These are phyloP conservation scores for Amphibalanus amphitrite DNA, from an alignment of 1,140 invertebrate species.

Conservation along the genomic window DNA sequence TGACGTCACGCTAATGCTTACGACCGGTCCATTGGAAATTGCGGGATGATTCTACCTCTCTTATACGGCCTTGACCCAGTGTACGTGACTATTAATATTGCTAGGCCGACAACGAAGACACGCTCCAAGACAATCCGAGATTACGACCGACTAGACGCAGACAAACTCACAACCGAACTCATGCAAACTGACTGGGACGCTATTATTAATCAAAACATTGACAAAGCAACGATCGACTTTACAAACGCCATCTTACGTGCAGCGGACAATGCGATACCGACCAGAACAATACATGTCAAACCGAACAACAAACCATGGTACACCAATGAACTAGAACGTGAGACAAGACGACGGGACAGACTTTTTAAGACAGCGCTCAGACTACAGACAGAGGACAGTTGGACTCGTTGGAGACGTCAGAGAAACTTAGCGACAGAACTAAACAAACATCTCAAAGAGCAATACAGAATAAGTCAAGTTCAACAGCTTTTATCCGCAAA, in stretches of 20 bases:
- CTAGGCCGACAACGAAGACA: background rate
- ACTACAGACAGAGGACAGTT: background rate
- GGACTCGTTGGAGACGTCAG: background rate
- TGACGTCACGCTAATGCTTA: no score
- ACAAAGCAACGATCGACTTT: background rate
- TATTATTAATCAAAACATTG: background rate
- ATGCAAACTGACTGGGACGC: background rate
- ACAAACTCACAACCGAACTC: background rate
- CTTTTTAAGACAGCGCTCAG: background rate
- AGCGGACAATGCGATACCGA: background rate
- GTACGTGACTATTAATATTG: background rate
- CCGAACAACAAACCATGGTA: no score
- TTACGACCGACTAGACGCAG: background rate
- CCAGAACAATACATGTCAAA: background rate
- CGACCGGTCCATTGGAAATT: no score
- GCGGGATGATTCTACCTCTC: no score
- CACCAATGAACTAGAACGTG: background rate
- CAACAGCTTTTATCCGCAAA: background rate
- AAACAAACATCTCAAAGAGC: no score
- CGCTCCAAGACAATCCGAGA: background rate
- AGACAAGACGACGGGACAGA: background rate
- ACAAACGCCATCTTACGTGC: background rate
- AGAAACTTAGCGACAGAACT: background rate
- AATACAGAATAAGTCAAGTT: background rate
- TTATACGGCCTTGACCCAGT: no score